Evolutionary conservation across 35 echinoderm and acorn worm genomes (phyloP).

Genomic region (Apostichopus japonicus): DNA sequence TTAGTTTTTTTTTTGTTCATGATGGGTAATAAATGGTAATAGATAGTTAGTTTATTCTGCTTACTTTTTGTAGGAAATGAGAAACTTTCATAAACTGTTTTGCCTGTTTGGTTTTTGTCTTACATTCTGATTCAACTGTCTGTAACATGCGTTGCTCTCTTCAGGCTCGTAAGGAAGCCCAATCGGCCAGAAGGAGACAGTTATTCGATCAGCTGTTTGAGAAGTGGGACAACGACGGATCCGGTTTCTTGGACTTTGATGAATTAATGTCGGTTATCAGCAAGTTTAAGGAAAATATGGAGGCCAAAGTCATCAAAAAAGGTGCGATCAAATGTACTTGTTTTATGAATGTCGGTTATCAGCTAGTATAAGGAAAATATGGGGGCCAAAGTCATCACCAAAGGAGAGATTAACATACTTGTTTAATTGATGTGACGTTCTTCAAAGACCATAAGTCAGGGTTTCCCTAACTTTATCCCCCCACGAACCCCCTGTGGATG

Average conservation of each 20-base stretch:
- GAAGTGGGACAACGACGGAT: slow-evolving; percentile 99
- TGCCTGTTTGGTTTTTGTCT: background rate
- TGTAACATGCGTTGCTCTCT: background rate
- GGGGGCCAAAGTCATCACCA: slow-evolving; percentile 83
- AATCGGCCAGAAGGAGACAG: slow-evolving; percentile 72
- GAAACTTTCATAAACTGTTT: background rate
- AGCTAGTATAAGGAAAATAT: slow-evolving; percentile 98
- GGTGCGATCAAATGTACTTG: slow-evolving; percentile 23
- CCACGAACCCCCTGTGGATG: no score
- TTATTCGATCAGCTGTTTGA: slow-evolving; percentile 97
- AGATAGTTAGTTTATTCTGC: background rate
- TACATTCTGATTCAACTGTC: background rate
- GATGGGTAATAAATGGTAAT: background rate
- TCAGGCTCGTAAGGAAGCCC: slow-evolving; percentile 78
- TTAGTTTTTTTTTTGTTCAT: no score
- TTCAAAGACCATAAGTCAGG: no score
- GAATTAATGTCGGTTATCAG: slow-evolving; percentile 87
- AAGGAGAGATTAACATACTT: slow-evolving; percentile 53
- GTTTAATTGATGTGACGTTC: no score
- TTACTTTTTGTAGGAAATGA: background rate
- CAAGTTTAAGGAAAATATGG: slow-evolving; percentile 99
- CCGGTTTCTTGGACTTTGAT: slow-evolving; percentile 92
- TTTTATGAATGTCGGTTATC: slow-evolving; percentile 52
- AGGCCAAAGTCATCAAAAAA: slow-evolving; percentile 85
- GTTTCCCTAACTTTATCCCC: no score